Evolutionary conservation across 2,797 vertebrate species (phyloP).

Genomic region (Glyptemys insculpta): DNA sequence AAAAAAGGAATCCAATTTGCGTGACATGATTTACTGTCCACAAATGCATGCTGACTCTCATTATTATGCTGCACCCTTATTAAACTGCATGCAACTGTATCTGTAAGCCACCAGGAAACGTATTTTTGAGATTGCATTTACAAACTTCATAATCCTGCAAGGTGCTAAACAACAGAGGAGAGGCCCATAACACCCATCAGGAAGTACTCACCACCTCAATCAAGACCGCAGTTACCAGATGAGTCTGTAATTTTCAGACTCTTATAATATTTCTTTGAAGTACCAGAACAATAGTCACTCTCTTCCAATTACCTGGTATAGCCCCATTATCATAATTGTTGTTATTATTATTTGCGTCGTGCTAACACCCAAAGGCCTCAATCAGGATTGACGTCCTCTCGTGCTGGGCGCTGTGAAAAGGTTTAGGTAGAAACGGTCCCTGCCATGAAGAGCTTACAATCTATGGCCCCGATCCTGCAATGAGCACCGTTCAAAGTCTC

Average conservation of each 20-base stretch:
- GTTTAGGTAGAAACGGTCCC: not conserved
- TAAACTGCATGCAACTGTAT: conserved; percentile 58
- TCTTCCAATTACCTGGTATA: not conserved
- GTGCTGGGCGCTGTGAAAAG: not conserved
- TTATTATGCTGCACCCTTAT: conserved; percentile 59
- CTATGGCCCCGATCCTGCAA: rapidly evolving
- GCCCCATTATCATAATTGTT: conserved; percentile 2
- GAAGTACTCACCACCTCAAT: not conserved
- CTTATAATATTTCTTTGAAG: conserved; percentile 6
- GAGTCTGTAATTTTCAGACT: conserved; percentile 21
- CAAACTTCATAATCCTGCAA: not conserved
- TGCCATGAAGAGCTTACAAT: not conserved
- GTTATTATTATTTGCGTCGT: not conserved
- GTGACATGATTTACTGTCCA: conserved; percentile 73
- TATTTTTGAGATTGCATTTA: conserved; percentile 29
- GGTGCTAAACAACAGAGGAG: not conserved
- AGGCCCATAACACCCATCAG: not conserved
- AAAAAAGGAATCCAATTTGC: conserved; percentile 75
- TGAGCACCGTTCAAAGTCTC: conserved; percentile 4
- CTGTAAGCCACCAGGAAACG: conserved; percentile 17
- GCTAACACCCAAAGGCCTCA: not conserved
- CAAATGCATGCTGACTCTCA: conserved; percentile 66
- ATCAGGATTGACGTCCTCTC: rapidly evolving
- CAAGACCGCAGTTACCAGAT: not conserved
- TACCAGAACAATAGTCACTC: not conserved